Base-by-base conservation (phyloP, 1,140 invertebrate species). In the Himalopsyche phryganea region DNA sequence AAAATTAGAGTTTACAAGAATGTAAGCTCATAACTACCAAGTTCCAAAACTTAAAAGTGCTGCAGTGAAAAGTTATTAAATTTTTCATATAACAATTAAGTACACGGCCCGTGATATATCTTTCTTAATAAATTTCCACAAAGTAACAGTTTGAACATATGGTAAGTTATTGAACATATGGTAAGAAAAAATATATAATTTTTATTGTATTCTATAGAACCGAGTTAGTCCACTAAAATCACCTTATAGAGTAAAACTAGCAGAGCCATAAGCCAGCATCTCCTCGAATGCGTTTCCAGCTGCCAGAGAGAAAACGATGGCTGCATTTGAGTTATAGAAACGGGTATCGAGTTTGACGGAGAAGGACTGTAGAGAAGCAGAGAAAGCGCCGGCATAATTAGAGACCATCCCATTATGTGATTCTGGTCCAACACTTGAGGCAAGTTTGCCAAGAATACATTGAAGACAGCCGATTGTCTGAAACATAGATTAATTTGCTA, bases 171-270 rank as follows among this genome's bases (percentile, higher is more conserved):
- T n/a, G n/a, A n/a, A n/a, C n/a, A n/a, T n/a, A n/a, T n/a, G n/a
- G n/a, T n/a, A n/a, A n/a, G n/a, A n/a, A n/a, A n/a, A n/a, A n/a
- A n/a, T n/a, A n/a, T n/a, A n/a, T n/a, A n/a, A n/a, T n/a, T n/a
- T n/a, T n/a, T n/a, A n/a, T n/a, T n/a, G n/a, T n/a, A n/a, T n/a
- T n/a, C n/a, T n/a, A n/a, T n/a, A n/a, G n/a, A n/a, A n/a, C n/a
- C n/a, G n/a, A n/a, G n/a, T n/a, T n/a, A n/a, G n/a, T n/a, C n/a
- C n/a, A n/a, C n/a, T 28, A 13, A 17, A 18, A 48, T 67, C 74
- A 95, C 94, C 83, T 99, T 99, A 69, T 99, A 99, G 0, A 99
- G 79, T 59, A 98, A 85, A 9, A 98, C 92, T n/a, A 98, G 83
- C 13, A 98, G 69, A 15, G 94, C 83, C 78, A 92, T 89, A 13